Evolutionary conservation across 2,113 vertebrate genomes (phyloP), one percentile per base, ranked within the genome.

Genomic region (Forbesichthys papilliferus): DNA sequence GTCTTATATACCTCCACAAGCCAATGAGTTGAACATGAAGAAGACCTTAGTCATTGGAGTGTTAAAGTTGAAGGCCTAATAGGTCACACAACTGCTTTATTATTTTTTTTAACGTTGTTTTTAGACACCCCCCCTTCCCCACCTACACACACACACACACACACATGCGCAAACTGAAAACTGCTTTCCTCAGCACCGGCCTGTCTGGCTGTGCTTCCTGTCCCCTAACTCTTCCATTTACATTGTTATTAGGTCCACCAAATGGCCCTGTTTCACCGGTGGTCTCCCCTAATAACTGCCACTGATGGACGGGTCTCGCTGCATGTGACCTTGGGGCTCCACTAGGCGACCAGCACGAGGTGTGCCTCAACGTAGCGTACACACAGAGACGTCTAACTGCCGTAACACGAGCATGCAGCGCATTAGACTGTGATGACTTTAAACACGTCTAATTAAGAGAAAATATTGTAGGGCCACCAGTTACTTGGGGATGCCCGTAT

Each of bases 191-290:
- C 94, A 94, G 94, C 92, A 93, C 80, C 81, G 92, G 87, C 92
- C 93, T 93, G 93, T 95, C 95, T 96, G 92, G 90, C 91, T 87
- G 82, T 58, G 82, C 94, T 96, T 96, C 96, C 95, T 96, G 93
- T 93, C 90, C 88, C 91, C 92, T 90, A 85, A 81, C 90, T 92
- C 79, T 92, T 90, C 81, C 88, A 87, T 74, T 82, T 89, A 77
- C 89, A 82, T 91, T 91, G 90, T 91, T 92, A 92, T 93, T 92
- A 88, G 89, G 94, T 89, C 93, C 91, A 94, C 93, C 92, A 92
- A 95, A 89, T 85, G 82, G 82, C 89, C 91, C 89, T 89, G 86
- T 92, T 92, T 87, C 92, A 89, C 87, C 0, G 93, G 95, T 95
- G 95, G 94, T 96, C 95, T 87, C 93, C 84, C 73, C 88, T 92